These are phyloP conservation scores for Brachyopa scutellaris DNA, from an alignment of 2,888 invertebrate species.

Conservation along the genomic window DNA sequence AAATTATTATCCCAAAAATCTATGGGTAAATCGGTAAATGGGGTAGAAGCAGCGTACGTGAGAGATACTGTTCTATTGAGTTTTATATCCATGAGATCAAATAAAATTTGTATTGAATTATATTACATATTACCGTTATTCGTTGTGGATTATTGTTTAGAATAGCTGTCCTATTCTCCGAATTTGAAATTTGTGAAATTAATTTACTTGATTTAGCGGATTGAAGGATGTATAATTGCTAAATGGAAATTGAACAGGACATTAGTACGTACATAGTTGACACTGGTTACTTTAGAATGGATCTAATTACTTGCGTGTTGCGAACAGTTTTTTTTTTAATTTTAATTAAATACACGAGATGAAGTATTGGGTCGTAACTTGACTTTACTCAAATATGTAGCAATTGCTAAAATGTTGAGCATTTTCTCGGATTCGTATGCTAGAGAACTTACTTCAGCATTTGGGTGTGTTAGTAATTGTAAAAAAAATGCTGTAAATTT, in stretches of 20 bases:
- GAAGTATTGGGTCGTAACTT: too few species aligned
- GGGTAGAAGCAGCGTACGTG: constrained; percentile 37
- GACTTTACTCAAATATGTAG: too few species aligned
- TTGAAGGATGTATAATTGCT: background rate
- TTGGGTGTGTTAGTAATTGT: too few species aligned
- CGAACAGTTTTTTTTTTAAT: too few species aligned
- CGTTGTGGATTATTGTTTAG: constrained; percentile 56
- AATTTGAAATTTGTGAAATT: background rate
- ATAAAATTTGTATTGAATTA: constrained; percentile 67
- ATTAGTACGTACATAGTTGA: too few species aligned
- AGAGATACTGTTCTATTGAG: constrained; percentile 30
- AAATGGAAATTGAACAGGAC: background rate
- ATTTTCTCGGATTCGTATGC: too few species aligned
- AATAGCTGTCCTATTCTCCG: background rate
- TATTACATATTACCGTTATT: constrained; percentile 54
- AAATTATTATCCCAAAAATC: constrained; percentile 68
- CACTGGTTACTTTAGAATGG: background rate
- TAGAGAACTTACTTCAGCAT: too few species aligned
- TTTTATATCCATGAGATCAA: constrained; percentile 46
- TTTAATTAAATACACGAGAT: too few species aligned
- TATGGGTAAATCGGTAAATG: background rate
- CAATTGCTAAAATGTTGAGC: too few species aligned
- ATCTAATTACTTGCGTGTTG: background rate
- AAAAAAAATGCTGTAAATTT: too few species aligned
- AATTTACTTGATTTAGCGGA: background rate